These are phyloP conservation scores for Phytoseiulus persimilis DNA, from an alignment of 2,888 invertebrate species.

Conservation along the genomic window DNA sequence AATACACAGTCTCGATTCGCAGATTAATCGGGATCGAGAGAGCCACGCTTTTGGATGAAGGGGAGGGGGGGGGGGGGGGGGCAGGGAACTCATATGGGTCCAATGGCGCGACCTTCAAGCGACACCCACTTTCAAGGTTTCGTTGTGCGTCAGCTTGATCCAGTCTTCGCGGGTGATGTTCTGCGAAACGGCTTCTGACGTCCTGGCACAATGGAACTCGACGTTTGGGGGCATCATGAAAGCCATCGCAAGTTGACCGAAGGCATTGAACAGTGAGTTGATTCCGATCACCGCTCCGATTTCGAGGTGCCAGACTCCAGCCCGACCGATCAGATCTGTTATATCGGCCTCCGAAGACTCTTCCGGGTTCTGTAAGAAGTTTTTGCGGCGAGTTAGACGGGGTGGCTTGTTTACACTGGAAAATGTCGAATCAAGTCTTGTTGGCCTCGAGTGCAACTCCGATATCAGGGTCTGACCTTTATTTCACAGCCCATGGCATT, in stretches of 20 bases:
- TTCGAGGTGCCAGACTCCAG: slow-evolving; percentile 6
- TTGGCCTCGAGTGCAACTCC: too few relatives aligned
- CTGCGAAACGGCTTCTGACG: background rate
- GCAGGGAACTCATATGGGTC: background rate
- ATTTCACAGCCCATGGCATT: background rate
- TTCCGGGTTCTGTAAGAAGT: background rate
- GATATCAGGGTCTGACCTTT: background rate
- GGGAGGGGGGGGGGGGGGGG: too few relatives aligned
- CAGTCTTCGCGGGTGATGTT: slow-evolving; percentile 23
- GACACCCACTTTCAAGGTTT: background rate
- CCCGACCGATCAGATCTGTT: slow-evolving; percentile 16
- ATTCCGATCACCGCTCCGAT: slow-evolving; percentile 21
- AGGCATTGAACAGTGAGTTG: slow-evolving; percentile 30
- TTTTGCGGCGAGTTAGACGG: too few relatives aligned
- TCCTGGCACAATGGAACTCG: slow-evolving; percentile 25
- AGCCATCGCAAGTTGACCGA: slow-evolving; percentile 34
- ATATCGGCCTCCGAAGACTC: slow-evolving; percentile 10
- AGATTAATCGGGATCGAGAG: background rate
- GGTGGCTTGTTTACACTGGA: too few relatives aligned
- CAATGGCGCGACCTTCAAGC: background rate
- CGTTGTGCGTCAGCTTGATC: slow-evolving; percentile 17
- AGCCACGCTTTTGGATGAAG: too few relatives aligned
- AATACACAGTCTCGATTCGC: too few relatives aligned
- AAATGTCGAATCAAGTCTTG: too few relatives aligned
- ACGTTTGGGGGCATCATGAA: slow-evolving; percentile 37